A percentile compares a stretch with the other conserved stretches of the same genome.
phyloP scores from a whole-genome alignment of 2,113 vertebrate genomes.

The Macquaria australasica region DNA sequence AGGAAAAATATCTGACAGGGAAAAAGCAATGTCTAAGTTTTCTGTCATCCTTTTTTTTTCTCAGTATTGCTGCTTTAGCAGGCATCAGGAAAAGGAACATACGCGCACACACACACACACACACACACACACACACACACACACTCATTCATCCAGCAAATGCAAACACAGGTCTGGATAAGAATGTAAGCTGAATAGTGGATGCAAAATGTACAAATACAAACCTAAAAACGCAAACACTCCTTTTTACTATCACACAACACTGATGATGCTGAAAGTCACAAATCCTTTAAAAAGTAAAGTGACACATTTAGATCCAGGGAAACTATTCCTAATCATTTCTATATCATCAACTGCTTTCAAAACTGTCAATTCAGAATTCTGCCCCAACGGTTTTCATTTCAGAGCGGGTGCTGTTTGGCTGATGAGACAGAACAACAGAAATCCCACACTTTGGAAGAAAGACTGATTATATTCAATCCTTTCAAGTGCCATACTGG shows the following conservation, averaged over 20 bases:
- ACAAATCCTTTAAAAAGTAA: background rate
- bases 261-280: background rate
- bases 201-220: background rate
- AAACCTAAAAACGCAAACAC: background rate
- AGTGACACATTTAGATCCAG: constrained; percentile 30
- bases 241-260: background rate
- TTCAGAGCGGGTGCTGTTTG: constrained; percentile 28
- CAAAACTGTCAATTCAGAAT: background rate
- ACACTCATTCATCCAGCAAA: background rate
- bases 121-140: background rate
- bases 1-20: background rate
- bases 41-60: background rate
- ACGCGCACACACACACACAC: background rate
- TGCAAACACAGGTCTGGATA: constrained; percentile 5
- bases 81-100: background rate
- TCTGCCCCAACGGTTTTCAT: background rate
- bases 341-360: background rate
- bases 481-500: constrained; percentile 57
- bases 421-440: constrained; percentile 50
- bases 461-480: constrained; percentile 49
- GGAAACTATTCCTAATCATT: constrained; percentile 16
- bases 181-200: background rate
- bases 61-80: background rate
- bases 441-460: constrained; percentile 42
- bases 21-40: background rate